A percentile compares a stretch with the other conserved stretches of the same genome.
Conservation (phyloP, 2,888 invertebrate genomes). For the Linyphia triangularis region DNA sequence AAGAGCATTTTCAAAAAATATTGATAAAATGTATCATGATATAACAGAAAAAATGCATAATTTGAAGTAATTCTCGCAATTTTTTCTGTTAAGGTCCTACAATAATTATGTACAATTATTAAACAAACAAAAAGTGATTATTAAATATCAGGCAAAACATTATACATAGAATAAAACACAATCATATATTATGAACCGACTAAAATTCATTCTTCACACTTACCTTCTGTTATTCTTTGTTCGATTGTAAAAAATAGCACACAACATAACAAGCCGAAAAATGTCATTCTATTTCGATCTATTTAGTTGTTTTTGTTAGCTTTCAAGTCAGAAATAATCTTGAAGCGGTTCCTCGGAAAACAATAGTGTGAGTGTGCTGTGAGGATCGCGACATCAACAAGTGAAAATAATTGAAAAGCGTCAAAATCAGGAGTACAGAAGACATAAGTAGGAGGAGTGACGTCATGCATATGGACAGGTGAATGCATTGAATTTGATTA, state of each 20-base stretch:
- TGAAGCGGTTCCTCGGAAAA: background rate
- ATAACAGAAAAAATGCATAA: no score
- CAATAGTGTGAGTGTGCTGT: background rate
- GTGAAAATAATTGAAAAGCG: constrained; percentile 20
- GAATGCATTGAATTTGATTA: constrained; percentile 61
- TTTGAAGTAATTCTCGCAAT: no score
- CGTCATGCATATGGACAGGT: constrained; percentile 41
- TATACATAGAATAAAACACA: no score
- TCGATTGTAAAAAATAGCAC: background rate
- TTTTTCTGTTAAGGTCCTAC: no score
- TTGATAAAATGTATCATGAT: no score
- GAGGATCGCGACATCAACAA: background rate
- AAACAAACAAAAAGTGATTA: no score
- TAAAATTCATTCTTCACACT: background rate
- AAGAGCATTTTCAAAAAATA: no score
- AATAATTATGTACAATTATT: no score
- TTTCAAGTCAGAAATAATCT: background rate
- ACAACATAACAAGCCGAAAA: background rate
- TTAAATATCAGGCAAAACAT: no score
- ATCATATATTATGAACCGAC: no score
- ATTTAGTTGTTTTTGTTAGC: no score
- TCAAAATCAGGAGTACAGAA: constrained; percentile 27
- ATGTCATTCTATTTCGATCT: background rate
- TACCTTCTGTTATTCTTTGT: background rate
- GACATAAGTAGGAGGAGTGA: constrained; percentile 1